Evolutionary conservation across 2,113 vertebrate genomes (phyloP).

Genomic region (Apteryx mantelli): DNA sequence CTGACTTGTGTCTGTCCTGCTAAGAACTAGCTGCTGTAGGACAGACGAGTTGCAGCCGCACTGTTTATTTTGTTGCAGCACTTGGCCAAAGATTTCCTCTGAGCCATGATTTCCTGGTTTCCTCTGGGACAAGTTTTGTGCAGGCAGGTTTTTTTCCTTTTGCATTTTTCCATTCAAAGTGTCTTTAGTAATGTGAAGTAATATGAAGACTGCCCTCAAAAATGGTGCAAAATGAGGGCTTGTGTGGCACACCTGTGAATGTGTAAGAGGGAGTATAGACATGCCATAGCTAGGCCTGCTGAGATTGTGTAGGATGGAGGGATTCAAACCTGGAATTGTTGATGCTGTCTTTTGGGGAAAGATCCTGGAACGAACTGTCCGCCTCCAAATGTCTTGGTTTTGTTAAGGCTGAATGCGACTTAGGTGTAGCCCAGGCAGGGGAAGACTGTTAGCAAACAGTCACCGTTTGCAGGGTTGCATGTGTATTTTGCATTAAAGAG

Average conservation of each 20-base stretch:
- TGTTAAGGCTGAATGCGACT: background rate
- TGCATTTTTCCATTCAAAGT: background rate
- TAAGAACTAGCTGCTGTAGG: background rate
- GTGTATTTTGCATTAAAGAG: background rate
- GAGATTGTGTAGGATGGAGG: background rate
- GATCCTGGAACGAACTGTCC: background rate
- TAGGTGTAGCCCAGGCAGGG: background rate
- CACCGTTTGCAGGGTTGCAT: background rate
- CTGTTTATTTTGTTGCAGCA: background rate
- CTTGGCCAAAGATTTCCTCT: background rate
- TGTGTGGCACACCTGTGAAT: background rate
- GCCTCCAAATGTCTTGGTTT: background rate
- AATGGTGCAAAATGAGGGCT: background rate
- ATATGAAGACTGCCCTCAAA: background rate
- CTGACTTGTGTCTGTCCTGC: background rate
- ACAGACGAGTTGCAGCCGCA: background rate
- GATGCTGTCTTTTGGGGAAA: background rate
- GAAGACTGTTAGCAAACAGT: background rate
- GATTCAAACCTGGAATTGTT: background rate
- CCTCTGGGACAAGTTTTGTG: background rate
- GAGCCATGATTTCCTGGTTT: background rate
- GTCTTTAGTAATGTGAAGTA: background rate
- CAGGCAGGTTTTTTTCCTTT: background rate
- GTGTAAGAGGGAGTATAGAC: background rate
- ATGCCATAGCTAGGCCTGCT: background rate